These are phyloP conservation scores for Aurelia sp. DNA, from an alignment of 30 jellyfish, hydroid and myxozoan species.

Conservation along the genomic window DNA sequence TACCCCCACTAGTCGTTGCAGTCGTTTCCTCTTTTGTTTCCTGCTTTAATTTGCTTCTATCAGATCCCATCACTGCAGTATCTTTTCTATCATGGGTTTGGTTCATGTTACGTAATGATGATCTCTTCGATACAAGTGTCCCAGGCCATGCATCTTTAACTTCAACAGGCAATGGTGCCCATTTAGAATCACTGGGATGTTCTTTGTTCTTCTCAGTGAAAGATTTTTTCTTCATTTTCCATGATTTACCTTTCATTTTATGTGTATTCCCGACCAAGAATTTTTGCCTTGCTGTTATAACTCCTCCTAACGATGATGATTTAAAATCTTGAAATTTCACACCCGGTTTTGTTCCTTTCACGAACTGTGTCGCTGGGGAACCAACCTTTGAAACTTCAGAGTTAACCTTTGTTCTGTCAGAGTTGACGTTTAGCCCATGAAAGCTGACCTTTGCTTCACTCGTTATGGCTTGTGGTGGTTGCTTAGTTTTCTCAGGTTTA, in stretches of 20 bases:
- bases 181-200: background rate
- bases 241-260: background rate
- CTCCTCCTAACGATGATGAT: background rate
- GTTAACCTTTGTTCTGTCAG: too few species aligned
- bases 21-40: background rate
- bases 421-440: background rate
- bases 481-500: background rate
- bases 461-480: conserved; percentile 23
- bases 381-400: too few species aligned
- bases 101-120: background rate
- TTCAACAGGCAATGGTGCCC: conserved; percentile 22
- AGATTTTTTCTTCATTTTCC: too few species aligned
- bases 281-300: conserved; percentile 39
- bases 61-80: background rate
- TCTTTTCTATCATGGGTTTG: background rate
- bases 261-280: background rate
- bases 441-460: conserved; percentile 23
- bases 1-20: background rate
- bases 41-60: background rate
- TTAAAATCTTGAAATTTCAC: background rate
- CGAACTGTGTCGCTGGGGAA: background rate
- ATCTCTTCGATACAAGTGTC: conserved; percentile 9
- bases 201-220: background rate
- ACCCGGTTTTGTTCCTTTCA: background rate
- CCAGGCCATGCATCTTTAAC: conserved; percentile 40